phyloP scores from a whole-genome alignment of 2,113 vertebrate genomes.

The Oryzias melastigma region DNA sequence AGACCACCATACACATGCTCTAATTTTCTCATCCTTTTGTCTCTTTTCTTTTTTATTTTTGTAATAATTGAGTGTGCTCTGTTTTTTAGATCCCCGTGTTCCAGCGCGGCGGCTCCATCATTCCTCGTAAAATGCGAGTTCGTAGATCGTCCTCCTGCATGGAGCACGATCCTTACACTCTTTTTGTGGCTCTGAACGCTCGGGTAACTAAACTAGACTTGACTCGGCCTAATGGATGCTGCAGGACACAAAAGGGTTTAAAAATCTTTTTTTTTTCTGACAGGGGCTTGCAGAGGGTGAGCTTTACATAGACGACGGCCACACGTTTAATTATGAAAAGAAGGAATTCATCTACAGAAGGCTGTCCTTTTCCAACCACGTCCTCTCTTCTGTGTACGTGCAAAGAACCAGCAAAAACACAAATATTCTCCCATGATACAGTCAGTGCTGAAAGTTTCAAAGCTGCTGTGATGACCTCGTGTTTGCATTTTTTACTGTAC shows the following conservation, averaged over 20 bases:
- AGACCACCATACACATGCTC: neutral
- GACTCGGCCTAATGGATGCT: neutral
- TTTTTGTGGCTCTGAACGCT: constrained; percentile 82
- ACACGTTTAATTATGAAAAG: constrained; percentile 83
- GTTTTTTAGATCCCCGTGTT: constrained; percentile 85
- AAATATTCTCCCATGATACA: no score
- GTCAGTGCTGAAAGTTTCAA: no score
- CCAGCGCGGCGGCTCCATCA: constrained; percentile 87
- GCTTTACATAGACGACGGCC: constrained; percentile 87
- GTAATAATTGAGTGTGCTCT: neutral
- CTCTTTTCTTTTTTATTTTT: neutral
- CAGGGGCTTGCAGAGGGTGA: constrained; percentile 86
- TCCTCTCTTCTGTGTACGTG: constrained; percentile 82
- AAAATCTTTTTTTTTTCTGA: neutral
- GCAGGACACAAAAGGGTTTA: neutral
- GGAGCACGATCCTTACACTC: constrained; percentile 86
- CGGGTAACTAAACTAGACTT: constrained; percentile 68
- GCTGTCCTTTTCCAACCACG: constrained; percentile 78
- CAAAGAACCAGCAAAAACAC: no score
- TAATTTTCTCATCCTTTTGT: neutral
- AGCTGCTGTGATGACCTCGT: no score
- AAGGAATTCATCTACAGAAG: constrained; percentile 80
- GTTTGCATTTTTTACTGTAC: neutral
- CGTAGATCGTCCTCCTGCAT: constrained; percentile 87
- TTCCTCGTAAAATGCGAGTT: constrained; percentile 84